Evolutionary conservation across 1,140 invertebrate species (phyloP), one percentile per base, ranked within the genome.

Genomic region (Brachionus koreanus): DNA sequence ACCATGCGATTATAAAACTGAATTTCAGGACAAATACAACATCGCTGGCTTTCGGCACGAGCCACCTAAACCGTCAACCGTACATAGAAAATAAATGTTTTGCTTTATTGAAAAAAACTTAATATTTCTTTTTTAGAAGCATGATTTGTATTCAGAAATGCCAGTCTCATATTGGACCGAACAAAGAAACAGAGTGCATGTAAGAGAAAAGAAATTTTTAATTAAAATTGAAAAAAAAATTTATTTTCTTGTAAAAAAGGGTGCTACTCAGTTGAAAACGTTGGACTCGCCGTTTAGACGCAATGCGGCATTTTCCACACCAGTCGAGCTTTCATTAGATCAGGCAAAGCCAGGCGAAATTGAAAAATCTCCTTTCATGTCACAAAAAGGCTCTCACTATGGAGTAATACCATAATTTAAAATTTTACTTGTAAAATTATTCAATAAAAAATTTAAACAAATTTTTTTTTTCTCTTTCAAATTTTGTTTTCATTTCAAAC

Each of bases 161-260:
- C 86, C 87, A 37, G 85, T 88, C 4, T 87, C 87, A 75, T 88
- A 87, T 79, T 88, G 87, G 87, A 86, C 87, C 46, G 87, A 88
- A 82, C 87, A 88, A 83, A 85, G 84, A 83, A 85, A 87, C 83
- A 85, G 84, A 84, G 83, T 87, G 23, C 85, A 85, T 82, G 87
- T 88, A 84, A 85, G 84, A 85, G 72, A 69, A 33, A 10, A 42
- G 25, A 5, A 76, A 81, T 23, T 61, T 10, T 3, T 76, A 61
- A 37, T 52, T 57, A 63, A 6, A 43, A 9, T 29, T 6, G 69
- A 52, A 42, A 33, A 43, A 19, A 10, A 65, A 12, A 13, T 16
- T 16, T 16, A 4, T 25, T 69, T 49, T 83, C 52, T 33, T 82
- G 39, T n/a, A n/a, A 83, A 83, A 25, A 83, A 87, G 86, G 86